These are phyloP conservation scores for Tangara arthus DNA, from an alignment of 2,797 vertebrate species.

Conservation along the genomic window DNA sequence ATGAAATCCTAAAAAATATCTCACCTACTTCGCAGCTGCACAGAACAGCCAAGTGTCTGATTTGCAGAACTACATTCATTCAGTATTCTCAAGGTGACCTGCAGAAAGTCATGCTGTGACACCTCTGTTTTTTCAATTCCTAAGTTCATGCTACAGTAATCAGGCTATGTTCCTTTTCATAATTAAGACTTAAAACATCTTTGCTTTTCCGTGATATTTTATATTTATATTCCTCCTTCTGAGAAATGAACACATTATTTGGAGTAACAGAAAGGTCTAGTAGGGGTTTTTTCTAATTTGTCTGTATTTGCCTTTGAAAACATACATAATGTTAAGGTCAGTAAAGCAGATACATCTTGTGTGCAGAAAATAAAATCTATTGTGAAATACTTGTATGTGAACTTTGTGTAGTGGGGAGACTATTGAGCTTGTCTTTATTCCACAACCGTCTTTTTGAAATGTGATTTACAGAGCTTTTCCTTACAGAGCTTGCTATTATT, in stretches of 20 bases:
- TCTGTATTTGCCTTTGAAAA: conserved; percentile 26
- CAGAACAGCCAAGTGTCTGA: neutral
- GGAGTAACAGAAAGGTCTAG: neutral
- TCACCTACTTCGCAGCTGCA: neutral
- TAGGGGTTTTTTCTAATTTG: neutral
- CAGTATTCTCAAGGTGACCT: neutral
- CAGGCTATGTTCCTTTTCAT: neutral
- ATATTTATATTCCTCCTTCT: neutral
- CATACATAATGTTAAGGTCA: neutral
- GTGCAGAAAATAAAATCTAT: conserved; percentile 46
- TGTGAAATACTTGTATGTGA: neutral
- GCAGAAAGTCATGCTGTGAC: neutral
- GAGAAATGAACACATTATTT: neutral
- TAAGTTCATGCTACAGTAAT: neutral
- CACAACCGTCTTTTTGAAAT: neutral
- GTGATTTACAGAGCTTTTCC: neutral
- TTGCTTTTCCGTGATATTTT: neutral
- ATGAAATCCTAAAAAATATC: neutral
- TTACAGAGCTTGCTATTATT: neutral
- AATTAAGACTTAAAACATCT: neutral
- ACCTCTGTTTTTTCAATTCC: neutral
- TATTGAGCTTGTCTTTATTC: neutral
- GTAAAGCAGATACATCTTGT: conserved; percentile 4
- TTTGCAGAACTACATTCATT: neutral
- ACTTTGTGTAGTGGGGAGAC: neutral